These are phyloP conservation scores for Sympetrum striolatum DNA, from an alignment of 2,888 invertebrate species.

Conservation along the genomic window DNA sequence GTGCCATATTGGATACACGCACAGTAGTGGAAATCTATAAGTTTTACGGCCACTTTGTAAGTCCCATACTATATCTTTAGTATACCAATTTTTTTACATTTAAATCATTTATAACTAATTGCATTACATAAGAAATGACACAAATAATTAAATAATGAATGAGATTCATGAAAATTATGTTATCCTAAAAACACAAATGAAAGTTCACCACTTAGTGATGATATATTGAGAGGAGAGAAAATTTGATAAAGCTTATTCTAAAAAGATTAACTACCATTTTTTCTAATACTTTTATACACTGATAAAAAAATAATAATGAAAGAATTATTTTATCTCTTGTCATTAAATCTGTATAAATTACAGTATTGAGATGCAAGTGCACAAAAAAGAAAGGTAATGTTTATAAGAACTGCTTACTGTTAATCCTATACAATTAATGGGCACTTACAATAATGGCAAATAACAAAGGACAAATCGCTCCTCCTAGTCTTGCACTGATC, in stretches of 20 bases:
- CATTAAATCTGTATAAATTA: not conserved
- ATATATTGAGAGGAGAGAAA: no score
- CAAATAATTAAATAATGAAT: no score
- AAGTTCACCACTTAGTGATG: no score
- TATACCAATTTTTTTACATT: not conserved
- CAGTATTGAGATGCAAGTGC: not conserved
- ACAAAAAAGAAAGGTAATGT: not conserved
- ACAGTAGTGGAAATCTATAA: not conserved
- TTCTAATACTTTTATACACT: no score
- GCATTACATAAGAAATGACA: not conserved
- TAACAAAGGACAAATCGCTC: conserved; percentile 20
- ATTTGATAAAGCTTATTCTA: no score
- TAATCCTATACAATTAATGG: not conserved
- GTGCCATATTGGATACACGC: conserved; percentile 29
- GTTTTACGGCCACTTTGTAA: not conserved
- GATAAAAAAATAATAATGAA: no score
- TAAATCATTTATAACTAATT: not conserved
- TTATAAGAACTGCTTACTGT: not conserved
- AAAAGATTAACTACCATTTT: no score
- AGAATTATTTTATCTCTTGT: not conserved
- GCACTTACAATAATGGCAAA: not conserved
- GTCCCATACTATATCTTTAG: not conserved
- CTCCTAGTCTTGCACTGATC: conserved; percentile 33
- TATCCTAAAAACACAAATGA: no score
- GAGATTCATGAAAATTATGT: no score